Evolutionary conservation across 2,888 invertebrate genomes (phyloP).

Genomic region (Dermolepida albohirtum): DNA sequence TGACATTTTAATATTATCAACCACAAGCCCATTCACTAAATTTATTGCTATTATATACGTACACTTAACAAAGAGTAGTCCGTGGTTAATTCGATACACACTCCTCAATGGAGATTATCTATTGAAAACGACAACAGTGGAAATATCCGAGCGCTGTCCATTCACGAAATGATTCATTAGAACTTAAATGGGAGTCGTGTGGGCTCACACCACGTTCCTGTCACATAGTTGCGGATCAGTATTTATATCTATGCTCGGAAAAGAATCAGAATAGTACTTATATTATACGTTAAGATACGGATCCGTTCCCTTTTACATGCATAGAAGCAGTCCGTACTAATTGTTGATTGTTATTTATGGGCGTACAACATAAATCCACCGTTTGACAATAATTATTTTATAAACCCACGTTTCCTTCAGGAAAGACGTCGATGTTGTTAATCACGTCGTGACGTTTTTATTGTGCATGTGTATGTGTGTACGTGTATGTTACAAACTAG

Average conservation of each 20-base stretch:
- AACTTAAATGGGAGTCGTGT: no score
- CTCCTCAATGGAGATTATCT: constrained; percentile 16
- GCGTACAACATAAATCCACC: constrained; percentile 2
- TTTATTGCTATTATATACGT: constrained; percentile 9
- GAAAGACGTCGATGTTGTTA: not conserved
- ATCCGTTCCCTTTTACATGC: no score
- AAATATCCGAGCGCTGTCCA: no score
- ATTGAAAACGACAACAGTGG: constrained; percentile 13
- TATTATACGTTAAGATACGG: no score
- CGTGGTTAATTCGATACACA: constrained; percentile 9
- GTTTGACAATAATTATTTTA: constrained; percentile 12
- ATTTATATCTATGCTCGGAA: no score
- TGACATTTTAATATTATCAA: not conserved
- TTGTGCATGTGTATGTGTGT: no score
- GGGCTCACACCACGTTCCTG: no score
- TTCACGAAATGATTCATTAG: no score
- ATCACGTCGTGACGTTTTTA: not conserved
- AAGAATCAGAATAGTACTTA: no score
- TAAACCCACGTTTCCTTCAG: constrained; percentile 10
- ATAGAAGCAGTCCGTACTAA: constrained; percentile 1
- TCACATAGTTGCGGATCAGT: no score
- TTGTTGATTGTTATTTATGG: constrained; percentile 25
- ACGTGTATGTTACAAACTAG: not conserved
- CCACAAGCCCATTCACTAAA: constrained; percentile 5
- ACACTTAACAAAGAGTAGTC: constrained; percentile 14